Evolutionary conservation across 2,797 vertebrate species (phyloP).

Genomic region (Serranus cabrilla): DNA sequence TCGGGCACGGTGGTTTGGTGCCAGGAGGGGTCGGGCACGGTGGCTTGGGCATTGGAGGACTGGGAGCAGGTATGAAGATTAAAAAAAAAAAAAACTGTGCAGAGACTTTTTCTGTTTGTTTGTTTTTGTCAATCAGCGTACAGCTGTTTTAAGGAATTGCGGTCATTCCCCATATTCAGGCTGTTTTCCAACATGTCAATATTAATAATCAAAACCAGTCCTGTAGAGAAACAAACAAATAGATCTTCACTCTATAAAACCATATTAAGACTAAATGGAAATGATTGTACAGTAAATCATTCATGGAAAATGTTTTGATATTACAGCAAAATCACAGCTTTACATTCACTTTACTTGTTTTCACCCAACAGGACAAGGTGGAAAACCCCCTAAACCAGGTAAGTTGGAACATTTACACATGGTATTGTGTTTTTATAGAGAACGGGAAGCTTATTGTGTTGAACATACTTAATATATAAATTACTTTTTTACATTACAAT

Average conservation of each 20-base stretch:
- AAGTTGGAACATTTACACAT: conserved; percentile 23
- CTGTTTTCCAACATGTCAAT: not conserved
- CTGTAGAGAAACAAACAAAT: not conserved
- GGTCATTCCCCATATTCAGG: not conserved
- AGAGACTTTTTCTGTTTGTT: conserved; percentile 8
- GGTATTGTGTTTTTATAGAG: not conserved
- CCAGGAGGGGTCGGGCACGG: conserved; percentile 72
- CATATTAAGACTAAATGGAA: not conserved
- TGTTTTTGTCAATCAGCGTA: not conserved
- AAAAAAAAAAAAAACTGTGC: not conserved
- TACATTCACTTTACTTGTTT: conserved; percentile 23
- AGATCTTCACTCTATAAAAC: not conserved
- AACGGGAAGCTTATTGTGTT: not conserved
- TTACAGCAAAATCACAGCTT: not conserved
- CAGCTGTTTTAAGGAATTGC: too few relatives aligned
- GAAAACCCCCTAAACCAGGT: conserved; percentile 80
- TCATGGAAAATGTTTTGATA: conserved; percentile 4
- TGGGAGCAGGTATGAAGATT: conserved; percentile 76
- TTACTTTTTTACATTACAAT: not conserved
- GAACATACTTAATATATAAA: not conserved
- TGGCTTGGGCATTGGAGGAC: conserved; percentile 72
- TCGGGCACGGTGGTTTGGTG: conserved; percentile 68
- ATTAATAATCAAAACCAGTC: not conserved
- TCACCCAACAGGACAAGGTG: conserved; percentile 74
- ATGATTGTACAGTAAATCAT: not conserved